Conservation (phyloP, 2,113 vertebrate genomes). For the Phrynosoma platyrhinos region DNA sequence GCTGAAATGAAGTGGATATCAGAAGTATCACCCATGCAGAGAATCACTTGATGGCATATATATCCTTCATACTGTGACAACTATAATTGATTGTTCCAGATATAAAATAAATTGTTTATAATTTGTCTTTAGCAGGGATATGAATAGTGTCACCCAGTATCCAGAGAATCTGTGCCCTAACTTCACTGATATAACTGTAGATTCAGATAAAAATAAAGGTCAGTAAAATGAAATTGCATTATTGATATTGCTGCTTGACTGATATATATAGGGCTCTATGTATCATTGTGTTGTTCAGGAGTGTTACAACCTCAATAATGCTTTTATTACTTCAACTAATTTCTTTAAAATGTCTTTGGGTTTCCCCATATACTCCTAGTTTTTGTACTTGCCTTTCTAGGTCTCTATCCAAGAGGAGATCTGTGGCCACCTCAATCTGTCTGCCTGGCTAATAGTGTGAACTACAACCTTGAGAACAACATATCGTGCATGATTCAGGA, state of each 20-base stretch:
- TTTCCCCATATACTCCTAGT: no score
- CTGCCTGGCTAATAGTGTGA: constrained; percentile 88
- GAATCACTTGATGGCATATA: background rate
- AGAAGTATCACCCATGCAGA: background rate
- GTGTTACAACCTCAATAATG: no score
- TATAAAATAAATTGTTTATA: background rate
- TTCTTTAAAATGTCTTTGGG: no score
- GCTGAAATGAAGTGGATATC: background rate
- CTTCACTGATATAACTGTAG: constrained; percentile 84
- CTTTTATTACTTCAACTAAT: no score
- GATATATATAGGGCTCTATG: no score
- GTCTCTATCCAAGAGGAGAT: constrained; percentile 85
- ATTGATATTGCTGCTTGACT: background rate
- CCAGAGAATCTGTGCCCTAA: constrained; percentile 78
- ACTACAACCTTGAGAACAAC: constrained; percentile 86
- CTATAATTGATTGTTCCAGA: background rate
- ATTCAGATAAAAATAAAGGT: constrained; percentile 87
- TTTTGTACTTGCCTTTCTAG: constrained; percentile 55
- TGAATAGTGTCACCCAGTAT: constrained; percentile 67
- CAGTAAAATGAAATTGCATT: constrained; percentile 39
- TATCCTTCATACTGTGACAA: background rate
- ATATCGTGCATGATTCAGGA: constrained; percentile 82
- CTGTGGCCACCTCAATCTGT: constrained; percentile 87
- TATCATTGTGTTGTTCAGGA: background rate
- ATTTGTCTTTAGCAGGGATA: constrained; percentile 64